Evolutionary conservation across 1,140 invertebrate genomes (phyloP), one percentile per base, ranked within the genome.

Genomic region (Nymphalis io): DNA sequence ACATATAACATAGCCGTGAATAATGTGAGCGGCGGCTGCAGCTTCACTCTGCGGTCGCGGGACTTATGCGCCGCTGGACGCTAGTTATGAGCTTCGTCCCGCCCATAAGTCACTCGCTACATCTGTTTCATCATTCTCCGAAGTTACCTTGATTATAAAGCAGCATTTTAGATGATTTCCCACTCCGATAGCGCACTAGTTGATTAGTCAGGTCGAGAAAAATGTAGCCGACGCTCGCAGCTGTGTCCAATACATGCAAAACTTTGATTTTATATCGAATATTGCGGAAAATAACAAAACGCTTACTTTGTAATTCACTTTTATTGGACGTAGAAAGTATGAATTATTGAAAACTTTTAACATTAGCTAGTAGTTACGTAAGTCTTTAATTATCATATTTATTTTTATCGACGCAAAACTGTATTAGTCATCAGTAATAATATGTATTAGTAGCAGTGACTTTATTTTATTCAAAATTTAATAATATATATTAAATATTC

Each of bases 21-120:
- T 84, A 82, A 87, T 85, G 83, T 76, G 77, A 76, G 72, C 68
- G 75, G 66, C 64, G 75, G 74, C 60, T 82, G 78, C 79, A 80
- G 76, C 76, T 77, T 75, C 79, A 79, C 73, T 74, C 67, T 87
- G 84, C 80, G 84, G 84, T 82, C 75, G 68, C 80, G 74, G 75
- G 82, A 87, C 85, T 87, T 89, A 89, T 87, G 84, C 76, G 73
- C 79, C 78, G 77, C 73, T 79, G 84, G 78, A 81, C 83, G 68
- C 60, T 87, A 89, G 87, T 89, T 89, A 89, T 89, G 84, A 86
- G 75, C 82, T 74, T 46, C 70, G 72, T 65, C 64, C 78, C 79
- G 71, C 48, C 68, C 76, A 82, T 85, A 84, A 83, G 75, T 88
- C 80, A 86, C 78, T 70, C 60, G 66, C 59, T 76, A 83, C 81